Conservation (phyloP, 2,888 invertebrate genomes). For the Acrocyrtus sp. region DNA sequence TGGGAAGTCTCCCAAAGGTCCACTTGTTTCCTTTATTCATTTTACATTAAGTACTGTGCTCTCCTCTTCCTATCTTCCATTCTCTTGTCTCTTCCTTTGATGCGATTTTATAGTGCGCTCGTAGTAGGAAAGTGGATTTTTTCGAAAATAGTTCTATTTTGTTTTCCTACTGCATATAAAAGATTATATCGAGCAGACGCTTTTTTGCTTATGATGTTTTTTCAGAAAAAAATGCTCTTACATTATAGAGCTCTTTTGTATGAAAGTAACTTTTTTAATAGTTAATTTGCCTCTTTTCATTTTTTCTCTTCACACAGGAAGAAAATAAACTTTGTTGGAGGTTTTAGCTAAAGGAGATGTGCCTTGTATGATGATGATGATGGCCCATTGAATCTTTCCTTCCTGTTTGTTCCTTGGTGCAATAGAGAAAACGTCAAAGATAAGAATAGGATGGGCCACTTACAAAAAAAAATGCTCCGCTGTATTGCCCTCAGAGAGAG, state of each 20-base stretch:
- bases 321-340: conserved; percentile 20
- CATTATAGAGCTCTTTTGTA: neutral
- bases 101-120: conserved; percentile 30
- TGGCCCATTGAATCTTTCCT: conserved; percentile 20
- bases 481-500: too few relatives aligned
- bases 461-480: too few relatives aligned
- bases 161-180: too few relatives aligned
- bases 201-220: too few relatives aligned
- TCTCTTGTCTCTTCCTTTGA: conserved; percentile 32
- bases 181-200: conserved; percentile 11
- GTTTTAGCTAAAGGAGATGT: conserved; percentile 9
- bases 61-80: too few relatives aligned
- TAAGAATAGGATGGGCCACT: too few relatives aligned
- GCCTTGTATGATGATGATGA: conserved; percentile 8
- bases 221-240: too few relatives aligned
- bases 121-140: too few relatives aligned
- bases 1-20: conserved; percentile 42
- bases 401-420: too few relatives aligned
- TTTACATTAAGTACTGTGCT: too few relatives aligned
- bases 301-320: neutral
- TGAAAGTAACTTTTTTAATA: conserved; percentile 10
- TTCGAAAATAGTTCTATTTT: too few relatives aligned
- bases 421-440: too few relatives aligned
- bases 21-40: conserved; percentile 36
- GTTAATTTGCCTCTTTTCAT: conserved; percentile 28